Evolutionary conservation across 2,888 invertebrate species (phyloP).

Genomic region (Trachelus tabidus): DNA sequence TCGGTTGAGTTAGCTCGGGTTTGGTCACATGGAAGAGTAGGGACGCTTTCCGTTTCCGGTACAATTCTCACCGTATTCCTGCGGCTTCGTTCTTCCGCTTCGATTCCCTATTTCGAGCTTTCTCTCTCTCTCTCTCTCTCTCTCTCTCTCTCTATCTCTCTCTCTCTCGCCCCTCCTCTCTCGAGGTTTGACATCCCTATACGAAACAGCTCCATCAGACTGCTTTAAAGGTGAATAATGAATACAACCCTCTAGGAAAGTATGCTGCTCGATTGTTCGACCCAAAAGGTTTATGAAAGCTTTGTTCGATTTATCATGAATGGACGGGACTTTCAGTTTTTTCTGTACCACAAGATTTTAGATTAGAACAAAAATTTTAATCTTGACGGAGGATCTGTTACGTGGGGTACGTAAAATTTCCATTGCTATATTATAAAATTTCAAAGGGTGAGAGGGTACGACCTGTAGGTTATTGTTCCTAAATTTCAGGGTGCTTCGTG

Average conservation of each 20-base stretch:
- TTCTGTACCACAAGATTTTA: not conserved
- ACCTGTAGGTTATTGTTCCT: not conserved
- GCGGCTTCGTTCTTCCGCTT: slow-evolving; percentile 21
- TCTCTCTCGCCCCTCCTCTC: not conserved
- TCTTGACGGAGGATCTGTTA: not conserved
- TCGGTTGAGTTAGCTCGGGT: slow-evolving; percentile 19
- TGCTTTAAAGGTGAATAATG: not conserved
- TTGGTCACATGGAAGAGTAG: slow-evolving; percentile 43
- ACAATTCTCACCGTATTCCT: slow-evolving; percentile 45
- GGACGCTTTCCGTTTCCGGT: slow-evolving; percentile 49
- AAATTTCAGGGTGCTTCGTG: not conserved
- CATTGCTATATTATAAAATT: not conserved
- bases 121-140: slow-evolving; percentile 6
- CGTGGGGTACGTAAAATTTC: not conserved
- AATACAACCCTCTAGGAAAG: not conserved
- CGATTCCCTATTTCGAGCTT: slow-evolving; percentile 8
- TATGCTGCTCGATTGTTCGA: not conserved
- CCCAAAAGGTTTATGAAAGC: not conserved
- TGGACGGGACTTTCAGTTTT: not conserved
- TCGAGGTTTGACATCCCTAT: not conserved
- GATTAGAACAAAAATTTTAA: not conserved
- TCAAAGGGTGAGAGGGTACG: not conserved
- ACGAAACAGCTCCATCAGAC: not conserved
- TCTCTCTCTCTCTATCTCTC: not conserved
- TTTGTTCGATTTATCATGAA: not conserved